Conservation (phyloP, 1,140 invertebrate species). For the Dreissena polymorpha region DNA sequence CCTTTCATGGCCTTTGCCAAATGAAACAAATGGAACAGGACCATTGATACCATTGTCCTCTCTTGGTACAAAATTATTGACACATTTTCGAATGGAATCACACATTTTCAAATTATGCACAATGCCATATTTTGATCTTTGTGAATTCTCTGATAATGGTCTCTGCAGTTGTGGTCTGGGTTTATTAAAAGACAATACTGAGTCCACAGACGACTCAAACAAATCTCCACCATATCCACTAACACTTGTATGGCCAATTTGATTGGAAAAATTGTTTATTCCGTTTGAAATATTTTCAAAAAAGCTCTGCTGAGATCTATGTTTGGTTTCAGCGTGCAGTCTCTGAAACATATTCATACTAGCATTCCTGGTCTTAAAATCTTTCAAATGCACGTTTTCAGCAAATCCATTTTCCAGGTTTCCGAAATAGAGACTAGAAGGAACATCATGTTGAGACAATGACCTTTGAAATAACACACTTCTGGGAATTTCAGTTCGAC, state of each 20-base stretch:
- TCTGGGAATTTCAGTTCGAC: neutral
- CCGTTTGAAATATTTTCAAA: no score
- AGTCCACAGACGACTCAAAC: constrained; percentile 34
- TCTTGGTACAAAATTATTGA: constrained; percentile 24
- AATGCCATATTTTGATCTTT: constrained; percentile 30
- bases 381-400: no score
- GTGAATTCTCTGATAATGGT: constrained; percentile 40
- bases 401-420: no score
- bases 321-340: no score
- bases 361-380: no score
- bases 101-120: constrained; percentile 28
- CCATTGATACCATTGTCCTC: neutral
- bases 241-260: no score
- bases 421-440: no score
- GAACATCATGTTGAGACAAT: neutral
- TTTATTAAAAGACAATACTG: no score
- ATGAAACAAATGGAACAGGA: constrained; percentile 31
- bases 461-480: neutral
- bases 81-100: constrained; percentile 45
- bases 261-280: no score
- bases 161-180: neutral
- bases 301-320: no score
- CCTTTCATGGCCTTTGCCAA: constrained; percentile 29
- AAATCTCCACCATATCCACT: constrained; percentile 36
- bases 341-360: no score